Conservation (phyloP, 2,797 vertebrate genomes). For the Sebastes matsubarae region DNA sequence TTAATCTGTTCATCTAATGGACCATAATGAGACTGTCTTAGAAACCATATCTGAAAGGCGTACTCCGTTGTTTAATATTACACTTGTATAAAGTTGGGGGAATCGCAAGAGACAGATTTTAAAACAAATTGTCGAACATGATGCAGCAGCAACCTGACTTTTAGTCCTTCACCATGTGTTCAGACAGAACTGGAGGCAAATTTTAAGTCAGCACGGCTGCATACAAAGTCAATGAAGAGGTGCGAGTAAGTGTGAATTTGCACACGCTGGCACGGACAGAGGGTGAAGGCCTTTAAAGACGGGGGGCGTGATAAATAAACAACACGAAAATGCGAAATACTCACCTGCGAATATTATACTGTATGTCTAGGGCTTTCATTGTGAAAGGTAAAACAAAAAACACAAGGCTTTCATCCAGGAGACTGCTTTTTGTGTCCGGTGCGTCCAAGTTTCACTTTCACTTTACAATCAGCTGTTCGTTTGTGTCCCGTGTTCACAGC, state of each 20-base stretch:
- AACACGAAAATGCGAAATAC: too few relatives aligned
- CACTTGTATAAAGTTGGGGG: neutral
- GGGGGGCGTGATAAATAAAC: too few relatives aligned
- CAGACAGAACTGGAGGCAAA: neutral
- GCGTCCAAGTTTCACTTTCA: too few relatives aligned
- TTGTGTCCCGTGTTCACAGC: too few relatives aligned
- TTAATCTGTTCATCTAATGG: neutral
- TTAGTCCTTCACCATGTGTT: neutral
- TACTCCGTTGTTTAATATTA: neutral
- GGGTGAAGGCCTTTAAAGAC: neutral
- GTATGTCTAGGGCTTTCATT: too few relatives aligned
- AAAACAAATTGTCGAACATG: neutral
- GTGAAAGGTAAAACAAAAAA: neutral
- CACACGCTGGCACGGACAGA: neutral
- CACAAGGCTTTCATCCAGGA: too few relatives aligned
- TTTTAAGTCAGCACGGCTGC: neutral
- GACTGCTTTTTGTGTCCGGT: too few relatives aligned
- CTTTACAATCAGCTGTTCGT: too few relatives aligned
- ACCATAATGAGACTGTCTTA: neutral
- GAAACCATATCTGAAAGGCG: neutral
- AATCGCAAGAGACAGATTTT: neutral
- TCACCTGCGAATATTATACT: too few relatives aligned
- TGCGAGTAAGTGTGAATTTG: neutral
- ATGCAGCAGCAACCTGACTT: neutral
- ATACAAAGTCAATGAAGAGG: neutral